Base-by-base conservation (phyloP, 1,140 invertebrate species). In the Aphelinus atriplicis region DNA sequence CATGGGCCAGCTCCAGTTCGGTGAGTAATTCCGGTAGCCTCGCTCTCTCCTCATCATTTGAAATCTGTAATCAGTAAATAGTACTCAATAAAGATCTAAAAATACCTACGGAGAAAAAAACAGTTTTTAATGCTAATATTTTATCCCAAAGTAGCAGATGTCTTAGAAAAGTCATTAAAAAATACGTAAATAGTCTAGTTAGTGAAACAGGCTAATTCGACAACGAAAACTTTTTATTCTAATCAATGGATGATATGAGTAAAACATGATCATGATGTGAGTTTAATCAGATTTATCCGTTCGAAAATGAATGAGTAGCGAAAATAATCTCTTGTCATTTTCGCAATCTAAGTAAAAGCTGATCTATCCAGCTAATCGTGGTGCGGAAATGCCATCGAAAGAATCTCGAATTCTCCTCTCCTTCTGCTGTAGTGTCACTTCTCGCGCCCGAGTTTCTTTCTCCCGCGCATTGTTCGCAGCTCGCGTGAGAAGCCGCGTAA, bases 21-120 rank as follows among this genome's bases (percentile, higher is more conserved):
- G 85, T 82, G 48, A 87, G 79, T 61, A 87, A 83, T 77, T 85
- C 83, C 26, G 84, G 85, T 65, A 87, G 70, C 72, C 72, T 85
- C 46, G 81, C 78, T 55, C 80, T 82, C 75, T 80, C 80, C 6
- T 82, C 81, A 50, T 81, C 80, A 75, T 79, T 76, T 51, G 79
- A 68, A 57, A 51, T 79, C 85, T 87, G 76, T 26, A 78, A 82
- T 51, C 6, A 73, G 43, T 9, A 57, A 73, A 43, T 46, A 64
- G 42, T 7, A 2, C 42, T 3, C 43, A 72, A 57, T 62, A 60
- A 5, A 67, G 43, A 26, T 26, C 26, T 26, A 26, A 26, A 26
- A 26, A 55, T 7, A 7, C 53, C 5, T 55, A 55, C 53, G 53
- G 10, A 7, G 10, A 55, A 55, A 55, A 10, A 55, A 55, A 55